Base-by-base conservation (phyloP, 2,797 vertebrate species). In the Artibeus jamaicensis region DNA sequence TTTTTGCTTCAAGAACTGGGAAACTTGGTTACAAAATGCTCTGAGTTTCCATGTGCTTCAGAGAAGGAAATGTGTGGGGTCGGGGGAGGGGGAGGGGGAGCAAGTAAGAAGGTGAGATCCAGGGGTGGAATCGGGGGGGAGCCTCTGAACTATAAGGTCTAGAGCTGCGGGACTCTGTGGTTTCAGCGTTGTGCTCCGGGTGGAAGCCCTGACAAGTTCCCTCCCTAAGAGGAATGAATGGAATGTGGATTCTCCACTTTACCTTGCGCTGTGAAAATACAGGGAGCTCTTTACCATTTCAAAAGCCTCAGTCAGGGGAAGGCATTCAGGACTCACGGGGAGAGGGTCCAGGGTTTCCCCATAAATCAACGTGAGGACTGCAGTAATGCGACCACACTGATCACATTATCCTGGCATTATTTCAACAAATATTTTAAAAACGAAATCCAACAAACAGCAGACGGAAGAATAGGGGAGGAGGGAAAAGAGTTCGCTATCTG, bases 211-310 rank as follows among this genome's bases (percentile, higher is more conserved):
- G 90, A 86, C 29, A 59, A 42, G 85, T 46, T 77, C 46, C 73
- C 81, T 96, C 77, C 57, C 14, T 2, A 16, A 32, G 22, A 81
- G 55, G 95, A 97, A 97, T 95, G 92, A 93, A 67, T 89, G 96
- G 97, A 97, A 98, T 97, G 96, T 89, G 76, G 96, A 86, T 73
- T 42, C 42, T 87, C 93, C 95, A 93, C 95, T 96, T 96, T 65
- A 85, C 84, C 90, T 88, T 50, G 32, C 34, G 26, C 89, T 95
- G 84, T 93, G 93, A 97, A 96, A 86, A 89, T 53, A 29, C 44
- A 55, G 89, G 71, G 55, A 94, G 78, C 26, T 48, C 82, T 59
- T 74, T 62, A 62, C 93, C 46, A 53, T 81, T 91, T 42, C 46
- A 26, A 73, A 91, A 29, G 65, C 48, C 46, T 91, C 34, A 21